These are phyloP conservation scores for Stratiomys singularior DNA, from an alignment of 2,888 invertebrate species.

Conservation along the genomic window DNA sequence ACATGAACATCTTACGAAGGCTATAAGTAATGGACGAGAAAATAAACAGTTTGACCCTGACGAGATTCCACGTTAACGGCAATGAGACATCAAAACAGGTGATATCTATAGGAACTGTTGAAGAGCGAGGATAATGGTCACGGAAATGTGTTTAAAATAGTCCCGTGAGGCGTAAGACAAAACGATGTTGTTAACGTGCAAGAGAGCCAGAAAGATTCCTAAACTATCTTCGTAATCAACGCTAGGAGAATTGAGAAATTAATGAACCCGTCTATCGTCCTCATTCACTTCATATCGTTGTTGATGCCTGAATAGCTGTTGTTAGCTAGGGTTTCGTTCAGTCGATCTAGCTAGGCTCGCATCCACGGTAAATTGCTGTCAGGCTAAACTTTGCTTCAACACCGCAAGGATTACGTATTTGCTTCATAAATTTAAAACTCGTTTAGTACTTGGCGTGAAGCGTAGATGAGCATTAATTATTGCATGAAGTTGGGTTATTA, in stretches of 20 bases:
- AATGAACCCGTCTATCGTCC: conserved; percentile 13
- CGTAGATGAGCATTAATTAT: background rate
- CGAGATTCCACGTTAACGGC: background rate
- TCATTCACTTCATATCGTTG: background rate
- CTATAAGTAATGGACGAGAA: background rate
- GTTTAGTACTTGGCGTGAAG: background rate
- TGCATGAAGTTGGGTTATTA: background rate
- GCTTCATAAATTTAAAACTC: background rate
- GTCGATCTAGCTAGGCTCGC: background rate
- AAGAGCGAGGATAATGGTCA: background rate
- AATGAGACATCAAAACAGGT: background rate
- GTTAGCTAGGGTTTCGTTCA: background rate
- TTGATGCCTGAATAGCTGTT: background rate
- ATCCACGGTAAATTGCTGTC: background rate
- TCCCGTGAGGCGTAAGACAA: background rate
- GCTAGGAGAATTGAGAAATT: conserved; percentile 25
- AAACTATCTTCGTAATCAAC: conserved; percentile 28
- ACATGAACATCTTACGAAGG: background rate
- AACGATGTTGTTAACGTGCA: background rate
- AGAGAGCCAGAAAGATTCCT: background rate
- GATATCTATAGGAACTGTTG: background rate
- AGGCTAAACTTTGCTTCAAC: background rate
- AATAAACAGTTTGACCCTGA: background rate
- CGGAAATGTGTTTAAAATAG: background rate
- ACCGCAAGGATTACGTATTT: background rate